A percentile compares a stretch with the other conserved stretches of the same genome.
Conservation (phyloP, 2,797 vertebrate genomes). For the Masticophis lateralis region DNA sequence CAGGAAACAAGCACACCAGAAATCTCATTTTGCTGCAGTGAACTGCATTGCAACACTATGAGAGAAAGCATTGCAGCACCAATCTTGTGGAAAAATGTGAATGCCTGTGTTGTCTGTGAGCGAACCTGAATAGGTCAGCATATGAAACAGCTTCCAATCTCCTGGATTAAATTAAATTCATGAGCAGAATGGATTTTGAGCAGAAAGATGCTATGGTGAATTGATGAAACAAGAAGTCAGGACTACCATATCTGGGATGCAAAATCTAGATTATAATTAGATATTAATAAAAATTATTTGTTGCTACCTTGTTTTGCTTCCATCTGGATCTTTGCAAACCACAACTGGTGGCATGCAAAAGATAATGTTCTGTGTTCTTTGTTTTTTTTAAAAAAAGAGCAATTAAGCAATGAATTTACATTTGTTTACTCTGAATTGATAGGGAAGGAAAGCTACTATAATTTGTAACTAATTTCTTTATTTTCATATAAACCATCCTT, state of each 20-base stretch:
- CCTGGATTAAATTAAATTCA: not conserved
- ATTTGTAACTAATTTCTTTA: not conserved
- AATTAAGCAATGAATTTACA: not conserved
- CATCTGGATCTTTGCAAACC: not conserved
- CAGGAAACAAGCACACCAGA: not conserved
- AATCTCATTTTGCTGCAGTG: constrained; percentile 13
- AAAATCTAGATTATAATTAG: not conserved
- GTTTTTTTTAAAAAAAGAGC: no score
- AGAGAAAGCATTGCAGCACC: not conserved
- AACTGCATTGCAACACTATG: not conserved
- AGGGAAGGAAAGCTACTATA: not conserved
- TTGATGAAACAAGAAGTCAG: not conserved
- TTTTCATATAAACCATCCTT: not conserved
- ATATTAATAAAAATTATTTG: not conserved
- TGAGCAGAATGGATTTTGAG: not conserved
- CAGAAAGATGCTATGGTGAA: not conserved
- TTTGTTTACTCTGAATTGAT: not conserved
- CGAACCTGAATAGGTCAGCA: constrained; percentile 1
- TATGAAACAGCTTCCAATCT: not conserved
- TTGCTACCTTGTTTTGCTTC: not conserved
- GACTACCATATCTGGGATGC: not conserved
- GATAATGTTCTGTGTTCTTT: not conserved
- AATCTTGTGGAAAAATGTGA: not conserved
- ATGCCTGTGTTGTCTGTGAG: not conserved
- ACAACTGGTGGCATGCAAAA: not conserved